Evolutionary conservation across 2,888 invertebrate species (phyloP), one percentile per base, ranked within the genome.

Genomic region (Lottia scabra): DNA sequence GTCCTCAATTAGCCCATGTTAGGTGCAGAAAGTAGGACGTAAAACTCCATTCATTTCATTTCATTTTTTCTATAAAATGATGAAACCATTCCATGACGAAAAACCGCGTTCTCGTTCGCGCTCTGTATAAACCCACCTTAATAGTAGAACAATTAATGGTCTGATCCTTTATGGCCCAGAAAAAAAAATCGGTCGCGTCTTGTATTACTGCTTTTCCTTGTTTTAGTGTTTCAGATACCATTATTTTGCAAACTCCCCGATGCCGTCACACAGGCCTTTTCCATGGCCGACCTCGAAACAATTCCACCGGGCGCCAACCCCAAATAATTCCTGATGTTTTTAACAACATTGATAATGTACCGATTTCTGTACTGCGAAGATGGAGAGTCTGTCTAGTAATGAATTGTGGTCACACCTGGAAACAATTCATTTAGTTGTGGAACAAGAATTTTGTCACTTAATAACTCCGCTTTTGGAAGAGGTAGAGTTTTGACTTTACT

Each of bases 351-450:
- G 44, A 80, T 79, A 8, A 79, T 78, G 64, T 63, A 73, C 15
- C 68, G 62, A 26, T 78, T 79, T 26, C 76, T 45, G 67, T 79
- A 79, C 27, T 80, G 79, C 12, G 75, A 76, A 12, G 75, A 70
- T 23, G 75, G 80, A 63, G 70, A 72, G 45, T 78, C 77, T 23
- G 78, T 80, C n/a, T n/a, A n/a, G n/a, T n/a, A n/a, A n/a, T n/a
- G n/a, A n/a, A n/a, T n/a, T n/a, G n/a, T n/a, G n/a, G n/a, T n/a
- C n/a, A n/a, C n/a, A n/a, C n/a, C n/a, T n/a, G n/a, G n/a, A n/a
- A n/a, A n/a, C n/a, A n/a, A n/a, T n/a, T n/a, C n/a, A n/a, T n/a
- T n/a, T n/a, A n/a, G n/a, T n/a, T n/a, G n/a, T n/a, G n/a, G n/a
- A n/a, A n/a, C n/a, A n/a, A n/a, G n/a, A n/a, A n/a, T n/a, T n/a